phyloP scores from a whole-genome alignment of 2,113 vertebrate species.

The Agelaius tricolor region DNA sequence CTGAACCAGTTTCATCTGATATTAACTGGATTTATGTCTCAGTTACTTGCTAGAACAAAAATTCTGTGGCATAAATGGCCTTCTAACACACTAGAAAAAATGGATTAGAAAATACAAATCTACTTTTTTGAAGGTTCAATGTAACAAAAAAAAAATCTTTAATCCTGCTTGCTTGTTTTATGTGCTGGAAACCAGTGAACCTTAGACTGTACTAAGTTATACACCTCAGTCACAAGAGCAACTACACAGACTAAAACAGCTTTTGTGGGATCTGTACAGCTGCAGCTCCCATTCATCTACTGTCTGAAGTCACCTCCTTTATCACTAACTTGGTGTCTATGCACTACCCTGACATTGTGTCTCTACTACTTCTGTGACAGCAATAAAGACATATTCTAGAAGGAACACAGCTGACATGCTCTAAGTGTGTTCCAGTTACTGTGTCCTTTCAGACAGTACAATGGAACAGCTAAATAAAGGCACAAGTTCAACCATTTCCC shows the following conservation, averaged over 20 bases:
- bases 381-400: not conserved
- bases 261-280: not conserved
- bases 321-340: not conserved
- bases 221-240: not conserved
- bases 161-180: not conserved
- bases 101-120: conserved; percentile 14
- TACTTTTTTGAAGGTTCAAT: not conserved
- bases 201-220: not conserved
- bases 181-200: not conserved
- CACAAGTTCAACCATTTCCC: not conserved
- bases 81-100: not conserved
- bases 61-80: not conserved
- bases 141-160: not conserved
- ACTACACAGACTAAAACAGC: not conserved
- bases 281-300: not conserved
- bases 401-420: not conserved
- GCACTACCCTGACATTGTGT: not conserved
- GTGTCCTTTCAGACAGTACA: not conserved
- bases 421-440: not conserved
- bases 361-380: not conserved
- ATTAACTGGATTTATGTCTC: conserved; percentile 3
- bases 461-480: not conserved
- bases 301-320: not conserved
- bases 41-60: conserved; percentile 8
- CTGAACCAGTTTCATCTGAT: not conserved